phyloP scores from a whole-genome alignment of 2,888 invertebrate species.

The Papilio gigon region DNA sequence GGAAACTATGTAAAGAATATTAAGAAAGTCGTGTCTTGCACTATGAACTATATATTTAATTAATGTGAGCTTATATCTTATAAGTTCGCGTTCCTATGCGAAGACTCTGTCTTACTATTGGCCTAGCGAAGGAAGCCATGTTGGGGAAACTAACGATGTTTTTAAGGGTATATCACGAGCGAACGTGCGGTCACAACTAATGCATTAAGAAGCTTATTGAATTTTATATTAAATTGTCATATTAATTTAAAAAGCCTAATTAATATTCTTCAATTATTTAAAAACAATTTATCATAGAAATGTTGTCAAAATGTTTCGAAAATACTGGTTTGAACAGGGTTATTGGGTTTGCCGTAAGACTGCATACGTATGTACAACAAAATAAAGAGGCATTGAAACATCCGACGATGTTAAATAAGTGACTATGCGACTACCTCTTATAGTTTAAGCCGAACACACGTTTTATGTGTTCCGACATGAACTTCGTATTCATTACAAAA shows the following conservation, averaged over 20 bases:
- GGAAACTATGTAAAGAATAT: not conserved
- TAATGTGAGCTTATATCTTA: conserved; percentile 60
- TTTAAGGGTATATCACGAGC: conserved; percentile 66
- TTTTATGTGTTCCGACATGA: not conserved
- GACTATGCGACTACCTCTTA: not conserved
- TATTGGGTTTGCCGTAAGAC: no score
- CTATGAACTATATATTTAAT: conserved; percentile 43
- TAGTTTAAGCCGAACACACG: not conserved
- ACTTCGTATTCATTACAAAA: conserved; percentile 9
- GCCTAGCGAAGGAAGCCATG: conserved; percentile 70
- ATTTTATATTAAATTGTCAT: not conserved
- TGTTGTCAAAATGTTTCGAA: no score
- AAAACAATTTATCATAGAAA: not conserved
- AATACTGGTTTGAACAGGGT: no score
- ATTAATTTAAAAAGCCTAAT: not conserved
- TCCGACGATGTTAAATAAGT: not conserved
- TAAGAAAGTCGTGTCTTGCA: not conserved
- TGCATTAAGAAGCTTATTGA: conserved; percentile 1
- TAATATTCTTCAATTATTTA: not conserved
- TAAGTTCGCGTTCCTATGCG: conserved; percentile 64
- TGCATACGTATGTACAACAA: no score
- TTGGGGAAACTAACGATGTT: conserved; percentile 77
- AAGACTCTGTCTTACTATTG: conserved; percentile 56
- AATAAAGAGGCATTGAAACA: not conserved
- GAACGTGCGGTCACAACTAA: conserved; percentile 51